phyloP scores from a whole-genome alignment of 2,888 invertebrate species.

The Eristalinus sepulchralis region DNA sequence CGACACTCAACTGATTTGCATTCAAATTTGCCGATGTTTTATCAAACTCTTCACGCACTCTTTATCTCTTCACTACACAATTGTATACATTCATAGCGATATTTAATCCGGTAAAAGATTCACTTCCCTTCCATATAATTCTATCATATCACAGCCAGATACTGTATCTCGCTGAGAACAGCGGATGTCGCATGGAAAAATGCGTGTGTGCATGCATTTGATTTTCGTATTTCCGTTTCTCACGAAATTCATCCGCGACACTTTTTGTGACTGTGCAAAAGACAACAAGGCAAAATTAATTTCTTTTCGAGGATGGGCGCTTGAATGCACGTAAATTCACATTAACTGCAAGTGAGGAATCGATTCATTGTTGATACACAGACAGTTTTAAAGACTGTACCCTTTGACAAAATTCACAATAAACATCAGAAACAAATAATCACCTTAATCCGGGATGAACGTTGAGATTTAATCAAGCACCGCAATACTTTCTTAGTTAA shows the following conservation, averaged over 20 bases:
- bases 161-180: not conserved
- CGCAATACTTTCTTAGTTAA: not conserved
- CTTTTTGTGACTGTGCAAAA: conserved; percentile 11
- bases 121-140: conserved; percentile 36
- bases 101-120: conserved; percentile 6
- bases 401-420: too few relatives aligned
- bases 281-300: not conserved
- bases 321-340: not conserved
- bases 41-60: not conserved
- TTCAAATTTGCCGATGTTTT: not conserved
- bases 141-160: conserved; percentile 9
- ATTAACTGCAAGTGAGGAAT: conserved; percentile 21
- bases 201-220: conserved; percentile 61
- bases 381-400: not conserved
- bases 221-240: conserved; percentile 62
- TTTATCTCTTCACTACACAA: conserved; percentile 21
- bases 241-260: conserved; percentile 3
- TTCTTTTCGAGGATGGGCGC: not conserved
- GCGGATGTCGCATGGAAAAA: conserved; percentile 47
- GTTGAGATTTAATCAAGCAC: not conserved
- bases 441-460: not conserved
- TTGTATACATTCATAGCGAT: conserved; percentile 2
- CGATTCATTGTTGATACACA: not conserved
- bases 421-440: not conserved
- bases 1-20: not conserved